Base-by-base conservation (phyloP, 2,888 invertebrate genomes). In the Trypoxylon attenuatum region DNA sequence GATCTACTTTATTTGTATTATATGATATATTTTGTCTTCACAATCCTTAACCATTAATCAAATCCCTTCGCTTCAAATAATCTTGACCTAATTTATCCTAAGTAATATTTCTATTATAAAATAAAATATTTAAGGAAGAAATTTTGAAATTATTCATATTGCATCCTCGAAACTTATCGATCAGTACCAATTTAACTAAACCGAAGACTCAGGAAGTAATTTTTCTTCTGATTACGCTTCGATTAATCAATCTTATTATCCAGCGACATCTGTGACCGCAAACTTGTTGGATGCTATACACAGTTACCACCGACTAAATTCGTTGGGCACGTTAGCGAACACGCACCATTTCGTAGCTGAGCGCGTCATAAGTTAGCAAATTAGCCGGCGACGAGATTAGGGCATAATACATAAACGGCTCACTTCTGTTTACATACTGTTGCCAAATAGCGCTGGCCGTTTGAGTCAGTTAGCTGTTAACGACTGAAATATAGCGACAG, bases 311-410 rank as follows among this genome's bases (percentile, higher is more conserved):
- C 52, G 64, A 52, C 59, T 33, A 63, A 64, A 69, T 61, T 67
- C 68, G 43, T 68, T 60, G 66, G 75, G 68, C 60, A 52, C 47
- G 70, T 71, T 74, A 73, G 75, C 75, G 70, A 73, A 75, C 61
- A 67, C 42, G 51, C 50, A 27, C 29, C 51, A 56, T 58, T 67
- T 57, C 67, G 42, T 50, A 49, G 47, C 39, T 42, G 39, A 49
- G 33, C 62, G 65, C 60, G 67, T 73, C 75, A 66, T 71, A 75
- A 75, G 73, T 73, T 65, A 71, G 57, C 71, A 73, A 75, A 75
- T 75, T 75, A 75, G 63, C 49, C 46, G 29, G 49, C 45, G 73
- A 68, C 68, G 55, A 70, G 75, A 75, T 75, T 71, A 73, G 63
- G 49, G 47, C 45, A 54, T 70, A 55, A 73, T 61, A 60, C 53